Evolutionary conservation across 2,888 invertebrate genomes (phyloP).

Genomic region (Cyclophora punctaria): DNA sequence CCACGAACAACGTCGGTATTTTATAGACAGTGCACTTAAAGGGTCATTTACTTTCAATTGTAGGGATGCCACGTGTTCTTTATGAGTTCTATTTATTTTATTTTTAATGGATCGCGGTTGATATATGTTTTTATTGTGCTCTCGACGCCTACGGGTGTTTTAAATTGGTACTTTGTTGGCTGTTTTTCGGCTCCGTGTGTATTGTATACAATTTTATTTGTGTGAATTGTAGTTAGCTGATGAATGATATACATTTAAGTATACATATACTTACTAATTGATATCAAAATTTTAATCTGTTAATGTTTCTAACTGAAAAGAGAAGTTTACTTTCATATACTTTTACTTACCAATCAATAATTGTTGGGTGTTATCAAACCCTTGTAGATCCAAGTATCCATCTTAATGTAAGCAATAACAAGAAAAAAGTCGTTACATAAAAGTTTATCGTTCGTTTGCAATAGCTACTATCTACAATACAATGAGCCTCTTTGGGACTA

Average conservation of each 20-base stretch:
- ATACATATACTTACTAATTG: too few relatives aligned
- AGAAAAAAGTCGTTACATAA: slow-evolving; percentile 11
- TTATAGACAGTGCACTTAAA: slow-evolving; percentile 34
- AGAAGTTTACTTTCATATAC: too few relatives aligned
- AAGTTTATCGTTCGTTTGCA: too few relatives aligned
- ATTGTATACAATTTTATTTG: not conserved
- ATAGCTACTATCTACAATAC: too few relatives aligned
- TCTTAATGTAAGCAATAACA: slow-evolving; percentile 40
- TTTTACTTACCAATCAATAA: slow-evolving; percentile 52
- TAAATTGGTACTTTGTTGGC: not conserved
- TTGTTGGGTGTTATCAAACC: slow-evolving; percentile 59
- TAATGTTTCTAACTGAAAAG: too few relatives aligned
- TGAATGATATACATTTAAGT: too few relatives aligned
- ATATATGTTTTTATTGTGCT: slow-evolving; percentile 10
- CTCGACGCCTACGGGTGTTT: slow-evolving; percentile 10
- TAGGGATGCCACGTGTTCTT: slow-evolving; percentile 33
- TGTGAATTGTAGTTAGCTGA: too few relatives aligned
- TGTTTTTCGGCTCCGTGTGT: too few relatives aligned
- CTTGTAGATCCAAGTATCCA: slow-evolving; percentile 55
- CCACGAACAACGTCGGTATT: slow-evolving; percentile 15
- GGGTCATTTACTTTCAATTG: slow-evolving; percentile 27
- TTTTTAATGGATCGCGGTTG: slow-evolving; percentile 14
- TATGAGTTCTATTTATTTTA: slow-evolving; percentile 16
- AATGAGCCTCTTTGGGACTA: too few relatives aligned
- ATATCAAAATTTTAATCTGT: too few relatives aligned